phyloP scores from a whole-genome alignment of 1,140 invertebrate species.

The Atta cephalotes region DNA sequence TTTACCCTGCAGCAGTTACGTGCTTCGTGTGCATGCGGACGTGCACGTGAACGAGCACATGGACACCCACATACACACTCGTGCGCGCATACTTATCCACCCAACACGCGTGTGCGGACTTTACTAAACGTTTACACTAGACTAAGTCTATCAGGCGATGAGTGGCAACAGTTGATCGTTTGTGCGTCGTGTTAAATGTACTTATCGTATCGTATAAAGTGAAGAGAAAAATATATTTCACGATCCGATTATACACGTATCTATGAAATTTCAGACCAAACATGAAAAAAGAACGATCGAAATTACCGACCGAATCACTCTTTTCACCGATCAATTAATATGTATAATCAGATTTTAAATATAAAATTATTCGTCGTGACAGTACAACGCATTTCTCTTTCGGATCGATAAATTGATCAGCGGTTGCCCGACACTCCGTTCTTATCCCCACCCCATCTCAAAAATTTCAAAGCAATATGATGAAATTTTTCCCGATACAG shows the following conservation, averaged over 20 bases:
- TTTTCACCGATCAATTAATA: constrained; percentile 23
- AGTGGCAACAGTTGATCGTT: constrained; percentile 64
- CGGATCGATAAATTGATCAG: constrained; percentile 38
- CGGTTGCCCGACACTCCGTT: constrained; percentile 40
- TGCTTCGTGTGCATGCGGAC: constrained; percentile 30
- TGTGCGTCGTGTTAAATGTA: constrained; percentile 16
- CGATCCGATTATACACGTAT: constrained; percentile 77
- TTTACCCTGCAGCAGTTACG: constrained; percentile 57
- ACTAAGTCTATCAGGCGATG: constrained; percentile 51
- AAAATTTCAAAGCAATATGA: constrained; percentile 48
- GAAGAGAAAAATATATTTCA: constrained; percentile 22
- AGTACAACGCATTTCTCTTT: not conserved
- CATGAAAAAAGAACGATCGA: not conserved
- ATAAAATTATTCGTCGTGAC: not conserved
- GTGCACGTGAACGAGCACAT: not conserved
- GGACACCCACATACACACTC: constrained; percentile 10
- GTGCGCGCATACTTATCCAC: constrained; percentile 19
- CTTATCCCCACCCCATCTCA: constrained; percentile 35
- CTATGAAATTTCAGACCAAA: constrained; percentile 32
- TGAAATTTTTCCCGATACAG: constrained; percentile 65
- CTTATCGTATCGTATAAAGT: not conserved
- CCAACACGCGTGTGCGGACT: constrained; percentile 47
- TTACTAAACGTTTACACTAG: constrained; percentile 53
- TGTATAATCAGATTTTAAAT: not conserved
- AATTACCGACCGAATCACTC: not conserved